A percentile compares a stretch with the other conserved stretches of the same genome.
Conservation (phyloP, 2,113 vertebrate species). For the Turdus rufiventris region DNA sequence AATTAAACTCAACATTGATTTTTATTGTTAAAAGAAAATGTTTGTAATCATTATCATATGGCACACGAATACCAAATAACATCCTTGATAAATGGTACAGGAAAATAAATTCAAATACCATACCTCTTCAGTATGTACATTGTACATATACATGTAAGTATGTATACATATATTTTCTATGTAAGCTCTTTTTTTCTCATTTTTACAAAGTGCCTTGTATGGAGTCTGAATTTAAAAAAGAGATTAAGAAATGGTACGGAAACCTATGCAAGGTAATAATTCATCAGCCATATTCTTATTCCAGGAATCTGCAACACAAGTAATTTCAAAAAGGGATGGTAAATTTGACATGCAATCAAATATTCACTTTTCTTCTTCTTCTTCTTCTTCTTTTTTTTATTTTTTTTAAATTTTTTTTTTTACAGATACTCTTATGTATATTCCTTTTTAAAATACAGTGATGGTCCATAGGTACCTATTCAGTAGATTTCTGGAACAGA, state of each 20-base stretch:
- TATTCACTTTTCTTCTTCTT: too few species aligned
- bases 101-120: background rate
- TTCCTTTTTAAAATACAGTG: background rate
- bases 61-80: background rate
- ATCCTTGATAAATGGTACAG: background rate
- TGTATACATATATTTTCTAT: background rate
- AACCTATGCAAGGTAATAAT: background rate
- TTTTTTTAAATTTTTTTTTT: too few species aligned
- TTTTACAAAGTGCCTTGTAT: background rate
- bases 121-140: background rate
- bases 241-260: background rate
- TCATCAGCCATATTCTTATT: background rate
- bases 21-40: background rate
- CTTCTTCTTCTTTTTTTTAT: too few species aligned
- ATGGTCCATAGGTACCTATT: background rate
- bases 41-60: background rate
- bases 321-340: background rate
- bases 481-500: background rate
- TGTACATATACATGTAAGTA: fast-evolving
- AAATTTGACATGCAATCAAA: background rate
- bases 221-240: background rate
- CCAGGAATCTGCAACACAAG: background rate
- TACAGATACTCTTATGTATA: background rate
- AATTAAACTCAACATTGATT: background rate
- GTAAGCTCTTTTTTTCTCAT: background rate